phyloP scores from a whole-genome alignment of 1,140 invertebrate species.

The Drosophila leontia region DNA sequence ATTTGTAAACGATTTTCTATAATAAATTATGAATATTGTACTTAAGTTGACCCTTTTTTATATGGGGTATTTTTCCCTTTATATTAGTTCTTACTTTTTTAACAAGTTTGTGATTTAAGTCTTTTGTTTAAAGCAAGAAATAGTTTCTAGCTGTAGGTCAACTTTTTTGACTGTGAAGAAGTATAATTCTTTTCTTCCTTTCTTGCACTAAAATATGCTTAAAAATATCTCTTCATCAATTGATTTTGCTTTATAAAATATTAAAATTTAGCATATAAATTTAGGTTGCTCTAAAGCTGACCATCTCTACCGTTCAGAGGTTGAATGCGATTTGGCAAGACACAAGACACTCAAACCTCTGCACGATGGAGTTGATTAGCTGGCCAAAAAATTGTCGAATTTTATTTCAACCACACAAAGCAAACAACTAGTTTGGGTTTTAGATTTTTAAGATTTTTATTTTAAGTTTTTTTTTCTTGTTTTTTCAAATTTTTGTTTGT shows the following conservation, averaged over 20 bases:
- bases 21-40: slow-evolving; percentile 44
- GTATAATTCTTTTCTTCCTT: no score
- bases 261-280: not conserved
- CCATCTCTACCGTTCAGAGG: slow-evolving; percentile 68
- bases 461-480: slow-evolving; percentile 51
- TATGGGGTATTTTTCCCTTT: not conserved
- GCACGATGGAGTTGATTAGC: slow-evolving; percentile 69
- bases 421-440: not conserved
- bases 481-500: slow-evolving; percentile 28
- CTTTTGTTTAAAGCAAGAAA: not conserved
- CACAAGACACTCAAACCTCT: slow-evolving; percentile 68
- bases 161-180: not conserved
- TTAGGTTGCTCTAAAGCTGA: slow-evolving; percentile 56
- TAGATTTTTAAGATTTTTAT: slow-evolving; percentile 55
- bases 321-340: slow-evolving; percentile 63
- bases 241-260: no score
- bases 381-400: not conserved
- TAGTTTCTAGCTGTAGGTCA: not conserved
- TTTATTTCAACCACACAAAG: not conserved
- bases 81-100: not conserved
- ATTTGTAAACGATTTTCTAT: slow-evolving; percentile 54
- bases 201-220: not conserved
- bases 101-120: slow-evolving; percentile 15
- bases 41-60: not conserved
- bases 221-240: no score